These are phyloP conservation scores for Tinea pellionella DNA, from an alignment of 2,888 invertebrate species.

Conservation along the genomic window DNA sequence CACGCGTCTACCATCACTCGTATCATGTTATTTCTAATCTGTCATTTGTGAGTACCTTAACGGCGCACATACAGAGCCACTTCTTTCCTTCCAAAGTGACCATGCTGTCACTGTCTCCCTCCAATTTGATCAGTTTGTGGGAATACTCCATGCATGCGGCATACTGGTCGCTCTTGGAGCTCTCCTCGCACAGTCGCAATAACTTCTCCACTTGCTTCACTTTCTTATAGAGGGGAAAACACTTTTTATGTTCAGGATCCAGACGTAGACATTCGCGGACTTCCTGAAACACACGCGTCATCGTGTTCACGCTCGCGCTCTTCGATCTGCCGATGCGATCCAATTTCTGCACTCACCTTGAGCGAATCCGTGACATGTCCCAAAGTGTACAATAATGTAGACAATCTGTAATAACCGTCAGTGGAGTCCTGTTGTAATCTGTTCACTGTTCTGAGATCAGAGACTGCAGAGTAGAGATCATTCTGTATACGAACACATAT, in stretches of 20 bases:
- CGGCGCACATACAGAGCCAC: constrained; percentile 84
- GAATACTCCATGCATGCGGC: constrained; percentile 77
- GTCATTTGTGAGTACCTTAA: too few relatives aligned
- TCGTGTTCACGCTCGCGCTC: too few relatives aligned
- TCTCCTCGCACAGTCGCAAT: constrained; percentile 73
- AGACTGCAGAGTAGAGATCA: constrained; percentile 87
- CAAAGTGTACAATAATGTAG: constrained; percentile 85
- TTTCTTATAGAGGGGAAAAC: constrained; percentile 96
- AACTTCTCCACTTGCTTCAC: constrained; percentile 92
- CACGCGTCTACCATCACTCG: neutral
- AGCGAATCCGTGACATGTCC: constrained; percentile 93
- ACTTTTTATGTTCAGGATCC: constrained; percentile 97
- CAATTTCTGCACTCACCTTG: constrained; percentile 67
- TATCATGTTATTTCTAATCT: too few relatives aligned
- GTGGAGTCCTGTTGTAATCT: constrained; percentile 94
- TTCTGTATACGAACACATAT: constrained; percentile 46
- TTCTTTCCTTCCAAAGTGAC: constrained; percentile 81
- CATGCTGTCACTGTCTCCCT: constrained; percentile 73
- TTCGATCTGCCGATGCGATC: too few relatives aligned
- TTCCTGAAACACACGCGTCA: constrained; percentile 71
- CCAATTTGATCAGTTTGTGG: constrained; percentile 74
- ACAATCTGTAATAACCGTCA: constrained; percentile 84
- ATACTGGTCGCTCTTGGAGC: constrained; percentile 73
- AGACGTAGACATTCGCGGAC: constrained; percentile 96
- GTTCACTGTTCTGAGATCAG: constrained; percentile 90